Conservation (phyloP, 2,113 vertebrate genomes). For the Seriola dumerili region DNA sequence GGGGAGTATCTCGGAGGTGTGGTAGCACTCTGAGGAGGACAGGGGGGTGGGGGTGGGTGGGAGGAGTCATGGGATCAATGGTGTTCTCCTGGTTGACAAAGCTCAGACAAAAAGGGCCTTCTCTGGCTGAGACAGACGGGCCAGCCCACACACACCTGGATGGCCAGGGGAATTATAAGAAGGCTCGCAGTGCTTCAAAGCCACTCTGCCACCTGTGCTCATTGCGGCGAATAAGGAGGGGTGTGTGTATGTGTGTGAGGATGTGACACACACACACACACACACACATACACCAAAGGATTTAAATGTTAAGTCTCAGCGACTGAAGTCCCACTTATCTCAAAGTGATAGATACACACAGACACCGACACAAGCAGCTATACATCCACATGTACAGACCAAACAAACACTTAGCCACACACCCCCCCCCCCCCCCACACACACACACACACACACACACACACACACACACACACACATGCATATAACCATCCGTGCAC, state of each 20-base stretch:
- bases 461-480: constrained; percentile 17
- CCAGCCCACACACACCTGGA: constrained; percentile 96
- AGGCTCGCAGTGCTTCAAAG: constrained; percentile 81
- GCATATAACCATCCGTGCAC: not conserved
- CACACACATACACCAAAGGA: constrained; percentile 57
- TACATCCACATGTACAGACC: constrained; percentile 71
- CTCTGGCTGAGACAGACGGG: constrained; percentile 89
- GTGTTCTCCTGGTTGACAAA: constrained; percentile 90
- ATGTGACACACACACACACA: constrained; percentile 24
- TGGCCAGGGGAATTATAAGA: constrained; percentile 76
- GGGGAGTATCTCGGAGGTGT: constrained; percentile 86
- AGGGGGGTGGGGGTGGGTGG: constrained; percentile 62
- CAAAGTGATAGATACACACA: constrained; percentile 66
- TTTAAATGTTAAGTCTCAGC: constrained; percentile 70
- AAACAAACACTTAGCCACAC: constrained; percentile 66
- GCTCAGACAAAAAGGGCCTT: constrained; percentile 92
- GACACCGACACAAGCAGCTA: constrained; percentile 57
- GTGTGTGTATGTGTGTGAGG: constrained; percentile 45
- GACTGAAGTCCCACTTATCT: constrained; percentile 74
- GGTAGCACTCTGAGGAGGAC: constrained; percentile 68
- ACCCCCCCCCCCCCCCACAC: not conserved
- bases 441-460: constrained; percentile 10
- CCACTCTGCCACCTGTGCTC: constrained; percentile 81
- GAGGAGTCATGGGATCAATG: constrained; percentile 90
- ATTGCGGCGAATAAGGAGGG: constrained; percentile 48